These are phyloP conservation scores for Nibea coibor DNA, from an alignment of 2,113 vertebrate species.

Conservation along the genomic window DNA sequence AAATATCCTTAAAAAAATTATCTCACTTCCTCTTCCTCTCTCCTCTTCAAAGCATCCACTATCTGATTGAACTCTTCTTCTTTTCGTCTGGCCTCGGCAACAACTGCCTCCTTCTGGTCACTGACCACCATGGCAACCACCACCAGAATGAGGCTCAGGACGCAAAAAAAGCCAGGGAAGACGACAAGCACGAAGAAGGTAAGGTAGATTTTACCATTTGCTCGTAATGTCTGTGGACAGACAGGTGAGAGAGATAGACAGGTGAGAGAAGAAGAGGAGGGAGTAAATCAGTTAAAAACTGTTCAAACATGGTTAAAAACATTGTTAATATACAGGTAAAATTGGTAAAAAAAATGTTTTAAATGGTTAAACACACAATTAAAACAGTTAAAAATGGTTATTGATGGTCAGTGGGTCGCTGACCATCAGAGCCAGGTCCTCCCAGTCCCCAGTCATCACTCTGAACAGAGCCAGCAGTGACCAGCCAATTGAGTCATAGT, in stretches of 20 bases:
- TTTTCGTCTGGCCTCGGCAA: slow-evolving; percentile 86
- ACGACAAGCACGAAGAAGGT: slow-evolving; percentile 89
- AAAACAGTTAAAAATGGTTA: too few species aligned
- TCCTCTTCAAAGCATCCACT: slow-evolving; percentile 88
- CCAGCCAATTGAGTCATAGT: slow-evolving; percentile 91
- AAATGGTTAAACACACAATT: too few species aligned
- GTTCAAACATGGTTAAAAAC: too few species aligned
- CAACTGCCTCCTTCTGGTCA: slow-evolving; percentile 84
- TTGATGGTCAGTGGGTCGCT: not conserved
- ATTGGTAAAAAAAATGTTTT: too few species aligned
- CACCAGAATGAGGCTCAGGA: slow-evolving; percentile 91
- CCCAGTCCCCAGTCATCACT: slow-evolving; percentile 93
- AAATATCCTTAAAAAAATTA: too few species aligned
- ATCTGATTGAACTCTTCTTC: slow-evolving; percentile 89
- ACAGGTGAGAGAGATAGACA: not conserved
- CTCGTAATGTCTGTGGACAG: slow-evolving; percentile 84
- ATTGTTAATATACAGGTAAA: too few species aligned
- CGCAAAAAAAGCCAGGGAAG: slow-evolving; percentile 90
- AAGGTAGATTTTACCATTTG: slow-evolving; percentile 87
- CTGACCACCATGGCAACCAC: slow-evolving; percentile 88
- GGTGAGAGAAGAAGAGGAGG: too few species aligned
- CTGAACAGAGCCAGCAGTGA: slow-evolving; percentile 91
- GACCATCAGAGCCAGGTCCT: slow-evolving; percentile 92
- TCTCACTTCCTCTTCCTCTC: slow-evolving; percentile 81
- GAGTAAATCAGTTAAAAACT: too few species aligned